Evolutionary conservation across 2,888 invertebrate genomes (phyloP).

Genomic region (Philonicus albiceps): DNA sequence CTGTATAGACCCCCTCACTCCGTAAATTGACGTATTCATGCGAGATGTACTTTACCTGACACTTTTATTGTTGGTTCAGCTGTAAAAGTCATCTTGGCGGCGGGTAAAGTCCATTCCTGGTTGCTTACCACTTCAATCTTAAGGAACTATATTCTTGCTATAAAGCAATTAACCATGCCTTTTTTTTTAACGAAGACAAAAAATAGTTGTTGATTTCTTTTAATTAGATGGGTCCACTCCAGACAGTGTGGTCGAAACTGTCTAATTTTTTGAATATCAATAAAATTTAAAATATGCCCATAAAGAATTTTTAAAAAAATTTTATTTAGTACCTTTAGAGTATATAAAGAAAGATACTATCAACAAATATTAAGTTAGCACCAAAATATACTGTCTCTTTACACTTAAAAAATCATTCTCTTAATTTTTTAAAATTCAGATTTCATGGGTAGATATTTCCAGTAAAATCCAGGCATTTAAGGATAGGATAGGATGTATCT

Average conservation of each 20-base stretch:
- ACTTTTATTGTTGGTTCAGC: constrained; percentile 37
- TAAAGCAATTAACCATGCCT: constrained; percentile 28
- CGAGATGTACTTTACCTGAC: constrained; percentile 41
- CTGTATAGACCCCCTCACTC: not conserved
- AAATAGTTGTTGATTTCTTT: constrained; percentile 19
- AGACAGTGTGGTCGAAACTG: not conserved
- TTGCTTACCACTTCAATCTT: not conserved
- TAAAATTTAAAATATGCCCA: not conserved
- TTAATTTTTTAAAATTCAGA: too few species aligned
- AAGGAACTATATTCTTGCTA: not conserved
- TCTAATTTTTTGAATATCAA: not conserved
- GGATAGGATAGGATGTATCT: too few species aligned
- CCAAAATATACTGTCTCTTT: too few species aligned
- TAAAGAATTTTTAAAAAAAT: too few species aligned
- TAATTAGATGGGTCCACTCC: not conserved
- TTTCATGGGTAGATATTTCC: too few species aligned
- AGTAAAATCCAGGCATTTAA: too few species aligned
- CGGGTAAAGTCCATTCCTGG: not conserved
- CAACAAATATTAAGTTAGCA: too few species aligned
- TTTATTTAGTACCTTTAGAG: too few species aligned
- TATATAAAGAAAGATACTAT: too few species aligned
- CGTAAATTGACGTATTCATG: constrained; percentile 36
- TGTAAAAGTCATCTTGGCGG: constrained; percentile 23
- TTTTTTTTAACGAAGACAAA: not conserved
- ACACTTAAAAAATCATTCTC: too few species aligned